Percentiles rank a stretch among this genome's conserved stretches.
phyloP scores from a whole-genome alignment of 2,888 invertebrate species.

The Trachelus troglodyta region DNA sequence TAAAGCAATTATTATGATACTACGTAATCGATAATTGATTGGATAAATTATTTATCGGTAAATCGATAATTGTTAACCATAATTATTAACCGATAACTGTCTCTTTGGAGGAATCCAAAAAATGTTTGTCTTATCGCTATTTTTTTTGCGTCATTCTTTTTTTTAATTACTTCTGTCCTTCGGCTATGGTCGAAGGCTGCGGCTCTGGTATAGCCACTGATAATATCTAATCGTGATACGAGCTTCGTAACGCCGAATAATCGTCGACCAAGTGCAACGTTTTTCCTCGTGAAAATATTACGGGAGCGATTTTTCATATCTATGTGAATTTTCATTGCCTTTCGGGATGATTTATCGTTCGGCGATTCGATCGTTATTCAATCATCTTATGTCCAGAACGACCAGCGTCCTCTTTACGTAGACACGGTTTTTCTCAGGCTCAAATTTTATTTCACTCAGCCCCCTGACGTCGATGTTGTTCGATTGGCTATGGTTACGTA shows the following conservation, averaged over 20 bases:
- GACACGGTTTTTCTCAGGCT: background rate
- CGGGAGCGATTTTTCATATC: background rate
- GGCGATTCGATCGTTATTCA: background rate
- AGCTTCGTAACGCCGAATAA: background rate
- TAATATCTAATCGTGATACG: background rate
- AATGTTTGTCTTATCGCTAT: background rate
- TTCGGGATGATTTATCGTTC: background rate
- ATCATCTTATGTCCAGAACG: background rate
- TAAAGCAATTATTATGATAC: background rate
- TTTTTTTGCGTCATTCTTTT: background rate
- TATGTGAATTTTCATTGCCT: background rate
- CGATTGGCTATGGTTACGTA: constrained; percentile 41
- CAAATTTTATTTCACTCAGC: background rate
- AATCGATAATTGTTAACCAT: no score
- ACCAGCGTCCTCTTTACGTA: background rate
- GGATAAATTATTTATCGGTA: no score
- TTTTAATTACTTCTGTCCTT: background rate
- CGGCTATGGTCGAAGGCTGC: background rate
- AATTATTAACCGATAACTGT: no score
- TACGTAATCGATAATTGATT: no score
- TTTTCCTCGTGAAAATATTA: background rate
- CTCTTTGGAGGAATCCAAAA: background rate
- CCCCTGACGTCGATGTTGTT: constrained; percentile 28
- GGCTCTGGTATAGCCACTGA: background rate
- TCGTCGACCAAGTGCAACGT: background rate